phyloP scores from a whole-genome alignment of 2,113 vertebrate species.

The Bos taurus region DNA sequence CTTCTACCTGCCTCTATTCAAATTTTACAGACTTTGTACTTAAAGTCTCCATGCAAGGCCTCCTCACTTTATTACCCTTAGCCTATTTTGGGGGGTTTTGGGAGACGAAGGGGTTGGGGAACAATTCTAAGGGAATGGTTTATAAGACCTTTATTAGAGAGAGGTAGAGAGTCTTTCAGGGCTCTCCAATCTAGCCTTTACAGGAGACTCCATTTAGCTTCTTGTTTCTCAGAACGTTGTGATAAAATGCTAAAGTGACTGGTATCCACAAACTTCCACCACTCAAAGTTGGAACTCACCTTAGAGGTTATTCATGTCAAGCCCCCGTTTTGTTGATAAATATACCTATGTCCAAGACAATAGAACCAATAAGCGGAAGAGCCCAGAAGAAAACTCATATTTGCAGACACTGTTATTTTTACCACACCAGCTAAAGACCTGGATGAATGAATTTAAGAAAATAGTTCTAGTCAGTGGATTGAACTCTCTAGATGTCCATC shows the following conservation, averaged over 20 bases:
- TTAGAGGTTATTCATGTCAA: not conserved
- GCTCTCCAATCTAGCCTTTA: not conserved
- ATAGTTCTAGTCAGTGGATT: not conserved
- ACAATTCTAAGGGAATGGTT: not conserved
- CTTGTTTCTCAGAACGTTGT: not conserved
- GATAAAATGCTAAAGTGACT: not conserved
- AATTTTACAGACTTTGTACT: not conserved
- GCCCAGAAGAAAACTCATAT: not conserved
- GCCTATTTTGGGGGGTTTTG: accelerated
- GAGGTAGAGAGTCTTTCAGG: not conserved
- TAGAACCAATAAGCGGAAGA: not conserved
- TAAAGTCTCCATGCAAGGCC: not conserved
- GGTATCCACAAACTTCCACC: not conserved
- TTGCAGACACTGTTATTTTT: not conserved
- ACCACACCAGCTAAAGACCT: not conserved
- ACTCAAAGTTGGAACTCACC: not conserved
- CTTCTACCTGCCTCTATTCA: not conserved
- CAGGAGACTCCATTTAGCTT: not conserved
- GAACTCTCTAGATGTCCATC: not conserved
- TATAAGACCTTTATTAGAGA: not conserved
- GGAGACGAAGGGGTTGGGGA: not conserved
- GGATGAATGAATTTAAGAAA: not conserved
- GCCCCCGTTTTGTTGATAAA: not conserved
- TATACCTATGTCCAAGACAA: not conserved
- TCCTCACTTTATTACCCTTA: not conserved